A percentile compares a stretch with the other conserved stretches of the same genome.
These are phyloP conservation scores for Phylloscopus collybita DNA, from an alignment of 2,797 vertebrate species.

Conservation along the genomic window DNA sequence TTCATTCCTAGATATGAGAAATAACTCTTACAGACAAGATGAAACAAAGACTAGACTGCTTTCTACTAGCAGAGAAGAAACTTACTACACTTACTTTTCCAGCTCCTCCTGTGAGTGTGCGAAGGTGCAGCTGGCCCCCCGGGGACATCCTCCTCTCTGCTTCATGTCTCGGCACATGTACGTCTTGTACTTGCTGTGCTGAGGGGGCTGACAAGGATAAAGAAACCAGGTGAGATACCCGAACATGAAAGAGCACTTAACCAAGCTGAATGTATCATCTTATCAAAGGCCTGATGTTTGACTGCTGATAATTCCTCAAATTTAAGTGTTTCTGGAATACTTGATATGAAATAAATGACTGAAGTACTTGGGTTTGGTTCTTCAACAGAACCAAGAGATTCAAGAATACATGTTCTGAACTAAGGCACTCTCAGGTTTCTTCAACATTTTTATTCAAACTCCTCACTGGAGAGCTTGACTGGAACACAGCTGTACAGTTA, in stretches of 20 bases:
- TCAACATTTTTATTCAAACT: neutral
- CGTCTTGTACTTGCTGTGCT: constrained; percentile 99
- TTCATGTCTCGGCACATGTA: constrained; percentile 99
- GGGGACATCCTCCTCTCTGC: constrained; percentile 96
- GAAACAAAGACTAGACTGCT: neutral
- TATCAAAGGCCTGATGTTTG: neutral
- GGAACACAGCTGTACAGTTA: neutral
- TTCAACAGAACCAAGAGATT: neutral
- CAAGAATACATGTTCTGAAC: neutral
- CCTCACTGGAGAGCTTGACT: neutral
- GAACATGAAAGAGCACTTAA: neutral
- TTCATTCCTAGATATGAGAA: neutral
- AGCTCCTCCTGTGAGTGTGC: constrained; percentile 99
- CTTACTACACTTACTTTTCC: constrained; percentile 88
- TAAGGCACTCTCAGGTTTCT: neutral
- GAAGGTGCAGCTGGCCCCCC: constrained; percentile 97
- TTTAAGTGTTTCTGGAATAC: neutral
- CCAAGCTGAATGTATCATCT: neutral
- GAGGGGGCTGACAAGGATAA: constrained; percentile 85
- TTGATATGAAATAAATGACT: neutral
- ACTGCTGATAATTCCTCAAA: neutral
- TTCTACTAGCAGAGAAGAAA: neutral
- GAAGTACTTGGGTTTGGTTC: neutral
- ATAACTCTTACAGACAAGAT: neutral
- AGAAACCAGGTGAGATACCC: neutral